These are phyloP conservation scores for Entosphenus tridentatus DNA, from an alignment of 2,113 vertebrate species.

Conservation along the genomic window DNA sequence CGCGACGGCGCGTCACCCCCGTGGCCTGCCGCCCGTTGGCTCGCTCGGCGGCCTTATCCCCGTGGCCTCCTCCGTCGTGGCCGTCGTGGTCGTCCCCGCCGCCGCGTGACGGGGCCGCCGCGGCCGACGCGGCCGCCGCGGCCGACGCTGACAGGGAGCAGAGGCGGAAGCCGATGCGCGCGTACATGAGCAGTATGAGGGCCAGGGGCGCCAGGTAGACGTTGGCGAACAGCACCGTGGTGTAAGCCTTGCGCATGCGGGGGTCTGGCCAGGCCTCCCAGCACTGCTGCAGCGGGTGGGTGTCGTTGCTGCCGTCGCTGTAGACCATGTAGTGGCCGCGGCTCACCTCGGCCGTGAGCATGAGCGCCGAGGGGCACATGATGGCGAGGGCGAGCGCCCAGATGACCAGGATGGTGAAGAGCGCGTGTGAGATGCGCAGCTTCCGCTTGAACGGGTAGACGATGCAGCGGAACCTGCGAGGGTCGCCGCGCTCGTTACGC, in stretches of 20 bases:
- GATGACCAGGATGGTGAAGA: constrained; percentile 26
- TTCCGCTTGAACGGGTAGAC: constrained; percentile 36
- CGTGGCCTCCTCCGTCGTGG: no score
- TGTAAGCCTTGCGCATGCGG: constrained; percentile 28
- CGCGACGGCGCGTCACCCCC: constrained; percentile 27
- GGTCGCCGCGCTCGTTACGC: no score
- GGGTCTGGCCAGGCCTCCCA: constrained; percentile 39
- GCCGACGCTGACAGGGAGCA: constrained; percentile 15
- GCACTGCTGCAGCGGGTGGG: constrained; percentile 32
- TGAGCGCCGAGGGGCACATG: constrained; percentile 34
- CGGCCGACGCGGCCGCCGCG: neutral
- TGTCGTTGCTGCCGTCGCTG: constrained; percentile 22
- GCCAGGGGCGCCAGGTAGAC: constrained; percentile 27
- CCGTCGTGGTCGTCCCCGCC: no score
- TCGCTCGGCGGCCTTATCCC: no score
- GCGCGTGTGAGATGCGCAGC: constrained; percentile 25
- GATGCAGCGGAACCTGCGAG: constrained; percentile 29
- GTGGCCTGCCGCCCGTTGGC: neutral
- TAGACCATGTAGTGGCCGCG: constrained; percentile 36
- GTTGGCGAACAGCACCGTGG: constrained; percentile 30
- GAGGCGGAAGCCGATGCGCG: constrained; percentile 30
- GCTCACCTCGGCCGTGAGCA: constrained; percentile 37
- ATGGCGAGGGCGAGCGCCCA: constrained; percentile 34
- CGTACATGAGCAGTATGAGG: constrained; percentile 27
- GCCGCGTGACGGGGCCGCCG: neutral